Conservation (phyloP, 2,888 invertebrate genomes). For the Ophraella communa region DNA sequence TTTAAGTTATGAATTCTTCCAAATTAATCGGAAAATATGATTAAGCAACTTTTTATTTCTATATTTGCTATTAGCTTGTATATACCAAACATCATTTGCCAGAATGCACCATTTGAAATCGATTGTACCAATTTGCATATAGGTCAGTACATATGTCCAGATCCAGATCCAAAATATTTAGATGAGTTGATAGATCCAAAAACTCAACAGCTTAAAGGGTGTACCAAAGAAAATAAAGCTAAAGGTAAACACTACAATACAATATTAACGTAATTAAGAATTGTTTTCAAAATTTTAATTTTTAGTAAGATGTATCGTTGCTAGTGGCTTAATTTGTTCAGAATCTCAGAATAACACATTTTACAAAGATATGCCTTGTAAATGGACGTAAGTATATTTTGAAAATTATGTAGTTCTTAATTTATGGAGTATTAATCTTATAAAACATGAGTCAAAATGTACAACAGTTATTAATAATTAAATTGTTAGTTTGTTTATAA, state of each 20-base stretch:
- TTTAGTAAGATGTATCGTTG: constrained; percentile 82
- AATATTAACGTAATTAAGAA: too few species aligned
- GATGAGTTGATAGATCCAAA: constrained; percentile 79
- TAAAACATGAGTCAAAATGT: too few species aligned
- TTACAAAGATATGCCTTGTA: constrained; percentile 82
- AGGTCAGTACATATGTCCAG: constrained; percentile 85
- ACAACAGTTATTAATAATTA: too few species aligned
- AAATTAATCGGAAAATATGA: not conserved
- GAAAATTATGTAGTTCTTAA: constrained; percentile 28
- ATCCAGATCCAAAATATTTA: constrained; percentile 73
- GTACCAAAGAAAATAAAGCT: constrained; percentile 79
- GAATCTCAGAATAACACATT: constrained; percentile 83
- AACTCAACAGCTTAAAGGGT: constrained; percentile 87
- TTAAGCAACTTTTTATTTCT: not conserved
- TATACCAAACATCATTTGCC: not conserved
- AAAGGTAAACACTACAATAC: constrained; percentile 68
- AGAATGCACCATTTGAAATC: constrained; percentile 44
- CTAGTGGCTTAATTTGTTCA: constrained; percentile 81
- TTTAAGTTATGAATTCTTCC: not conserved
- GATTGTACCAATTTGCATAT: constrained; percentile 77
- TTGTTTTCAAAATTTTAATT: constrained; percentile 36
- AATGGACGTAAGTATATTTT: constrained; percentile 85
- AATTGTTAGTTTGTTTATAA: too few species aligned
- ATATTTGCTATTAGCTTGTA: not conserved
- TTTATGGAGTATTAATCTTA: too few species aligned